phyloP scores from a whole-genome alignment of 2,113 vertebrate genomes.

The Nycticebus coucang region DNA sequence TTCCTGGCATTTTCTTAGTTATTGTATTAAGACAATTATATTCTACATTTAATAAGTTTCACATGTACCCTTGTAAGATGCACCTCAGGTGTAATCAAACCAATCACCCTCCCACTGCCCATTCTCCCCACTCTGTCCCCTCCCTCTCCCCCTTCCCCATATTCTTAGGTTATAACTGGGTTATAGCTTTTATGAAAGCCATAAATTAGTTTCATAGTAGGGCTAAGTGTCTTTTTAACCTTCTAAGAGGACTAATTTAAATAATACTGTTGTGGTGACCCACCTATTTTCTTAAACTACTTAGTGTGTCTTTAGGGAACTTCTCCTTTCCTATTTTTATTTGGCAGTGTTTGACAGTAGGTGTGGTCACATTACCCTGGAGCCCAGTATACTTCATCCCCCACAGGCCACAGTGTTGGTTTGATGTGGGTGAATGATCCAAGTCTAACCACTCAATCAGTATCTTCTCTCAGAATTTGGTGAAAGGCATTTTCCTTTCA shows the following conservation, averaged over 20 bases:
- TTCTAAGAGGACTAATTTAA: background rate
- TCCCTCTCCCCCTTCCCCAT: no score
- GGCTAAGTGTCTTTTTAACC: background rate
- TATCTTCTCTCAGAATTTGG: background rate
- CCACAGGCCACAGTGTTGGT: background rate
- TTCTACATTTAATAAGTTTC: no score
- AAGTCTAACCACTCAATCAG: background rate
- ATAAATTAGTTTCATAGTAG: no score
- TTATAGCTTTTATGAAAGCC: no score
- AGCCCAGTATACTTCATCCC: background rate
- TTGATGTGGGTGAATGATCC: background rate
- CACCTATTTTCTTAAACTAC: background rate
- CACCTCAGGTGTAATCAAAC: no score
- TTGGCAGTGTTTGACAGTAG: background rate
- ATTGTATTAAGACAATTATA: no score
- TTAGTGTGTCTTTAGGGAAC: background rate
- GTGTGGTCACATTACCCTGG: background rate
- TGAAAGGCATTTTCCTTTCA: background rate
- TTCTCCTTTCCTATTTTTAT: background rate
- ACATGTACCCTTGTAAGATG: no score
- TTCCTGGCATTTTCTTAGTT: no score
- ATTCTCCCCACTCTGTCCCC: no score
- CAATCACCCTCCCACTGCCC: no score
- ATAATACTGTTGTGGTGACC: background rate
- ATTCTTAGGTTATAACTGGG: no score